These are phyloP conservation scores for Poeciliopsis turrubarensis DNA, from an alignment of 2,113 vertebrate genomes.

Conservation along the genomic window DNA sequence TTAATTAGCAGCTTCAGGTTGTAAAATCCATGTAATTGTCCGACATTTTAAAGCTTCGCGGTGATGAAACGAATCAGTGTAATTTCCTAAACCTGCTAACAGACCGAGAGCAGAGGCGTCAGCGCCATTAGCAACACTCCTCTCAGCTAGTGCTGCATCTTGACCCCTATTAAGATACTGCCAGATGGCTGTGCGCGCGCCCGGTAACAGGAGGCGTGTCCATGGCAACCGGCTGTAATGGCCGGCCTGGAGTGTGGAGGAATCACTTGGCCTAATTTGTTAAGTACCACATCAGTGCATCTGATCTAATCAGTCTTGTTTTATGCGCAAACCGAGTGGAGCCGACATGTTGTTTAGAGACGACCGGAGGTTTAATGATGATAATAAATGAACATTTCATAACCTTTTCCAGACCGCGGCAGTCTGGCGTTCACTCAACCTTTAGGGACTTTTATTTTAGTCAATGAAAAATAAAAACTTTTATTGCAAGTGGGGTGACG, in stretches of 20 bases:
- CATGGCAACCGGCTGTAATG: conserved; percentile 80
- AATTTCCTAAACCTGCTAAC: conserved; percentile 73
- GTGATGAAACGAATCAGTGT: conserved; percentile 54
- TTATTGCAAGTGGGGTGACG: neutral
- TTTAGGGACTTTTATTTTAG: neutral
- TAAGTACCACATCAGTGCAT: conserved; percentile 79
- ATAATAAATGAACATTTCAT: conserved; percentile 16
- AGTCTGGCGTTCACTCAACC: conserved; percentile 3
- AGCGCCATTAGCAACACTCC: conserved; percentile 69
- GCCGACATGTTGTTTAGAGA: conserved; percentile 54
- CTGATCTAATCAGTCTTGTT: conserved; percentile 79
- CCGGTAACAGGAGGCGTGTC: conserved; percentile 46
- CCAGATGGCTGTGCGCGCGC: conserved; percentile 75
- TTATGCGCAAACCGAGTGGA: conserved; percentile 72
- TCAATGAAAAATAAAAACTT: neutral
- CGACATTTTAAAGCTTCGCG: neutral
- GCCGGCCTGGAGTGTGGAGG: conserved; percentile 67
- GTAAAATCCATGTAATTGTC: conserved; percentile 20
- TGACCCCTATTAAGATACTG: conserved; percentile 81
- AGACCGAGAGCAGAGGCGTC: conserved; percentile 66
- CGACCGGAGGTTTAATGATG: conserved; percentile 11
- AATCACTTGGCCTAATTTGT: conserved; percentile 83
- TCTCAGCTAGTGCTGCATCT: conserved; percentile 70
- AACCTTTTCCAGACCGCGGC: neutral
- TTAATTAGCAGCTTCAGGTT: conserved; percentile 4